These are phyloP conservation scores for Melanargia galathea DNA, from an alignment of 2,888 invertebrate genomes.

Conservation along the genomic window DNA sequence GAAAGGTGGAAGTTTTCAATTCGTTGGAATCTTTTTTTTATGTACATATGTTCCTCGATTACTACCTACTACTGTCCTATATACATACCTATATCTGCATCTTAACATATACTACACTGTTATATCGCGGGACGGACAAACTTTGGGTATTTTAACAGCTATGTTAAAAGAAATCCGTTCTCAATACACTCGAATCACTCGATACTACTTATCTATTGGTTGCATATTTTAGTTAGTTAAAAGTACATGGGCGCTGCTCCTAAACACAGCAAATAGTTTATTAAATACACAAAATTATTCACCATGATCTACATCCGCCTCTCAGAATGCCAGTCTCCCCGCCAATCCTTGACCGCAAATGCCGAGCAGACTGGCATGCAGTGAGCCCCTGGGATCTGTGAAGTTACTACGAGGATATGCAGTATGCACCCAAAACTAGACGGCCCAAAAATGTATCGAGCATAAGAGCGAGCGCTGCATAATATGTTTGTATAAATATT, in stretches of 20 bases:
- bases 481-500: background rate
- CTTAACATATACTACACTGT: too few relatives aligned
- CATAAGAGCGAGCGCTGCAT: background rate
- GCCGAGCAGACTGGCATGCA: background rate
- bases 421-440: background rate
- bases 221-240: background rate
- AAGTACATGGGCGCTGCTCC: background rate
- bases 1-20: too few relatives aligned
- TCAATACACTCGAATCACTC: too few relatives aligned
- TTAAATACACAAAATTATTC: slow-evolving; percentile 9
- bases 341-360: slow-evolving; percentile 15
- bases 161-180: too few relatives aligned
- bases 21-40: too few relatives aligned
- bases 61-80: too few relatives aligned
- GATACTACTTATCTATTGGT: too few relatives aligned
- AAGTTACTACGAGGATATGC: background rate
- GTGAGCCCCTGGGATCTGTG: slow-evolving; percentile 10
- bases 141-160: too few relatives aligned
- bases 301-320: slow-evolving; percentile 3
- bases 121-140: too few relatives aligned
- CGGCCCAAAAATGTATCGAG: background rate
- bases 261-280: background rate
- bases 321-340: slow-evolving; percentile 15
- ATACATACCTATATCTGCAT: too few relatives aligned
- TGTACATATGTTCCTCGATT: too few relatives aligned